Evolutionary conservation across 2,888 invertebrate genomes (phyloP), one percentile per base, ranked within the genome.

Genomic region (Drosophila picticornis): DNA sequence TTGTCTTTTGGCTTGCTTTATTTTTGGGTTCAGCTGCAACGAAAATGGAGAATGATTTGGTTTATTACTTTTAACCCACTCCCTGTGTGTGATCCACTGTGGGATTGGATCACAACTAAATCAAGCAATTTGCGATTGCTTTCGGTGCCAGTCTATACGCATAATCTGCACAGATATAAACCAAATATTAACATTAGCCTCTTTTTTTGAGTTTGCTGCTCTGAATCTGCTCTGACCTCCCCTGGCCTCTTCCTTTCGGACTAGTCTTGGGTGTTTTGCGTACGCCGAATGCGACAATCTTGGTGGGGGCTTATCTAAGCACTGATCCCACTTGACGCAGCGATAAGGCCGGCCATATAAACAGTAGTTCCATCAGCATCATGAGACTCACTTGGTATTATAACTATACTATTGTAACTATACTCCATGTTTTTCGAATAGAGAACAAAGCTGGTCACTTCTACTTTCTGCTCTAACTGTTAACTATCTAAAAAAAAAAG

Each of bases 291-390:
- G 90, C 84, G 90, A 48, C 90, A 84, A 72, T 77, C 75, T 72
- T 16, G 48, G 55, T 34, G 36, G 48, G 52, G 22, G 75, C 57
- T 87, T 84, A 84, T 89, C 90, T 84, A 84, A 84, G 70, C 77
- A 69, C 56, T 63, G 66, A 61, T 70, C 70, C 32, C 71, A 56
- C 75, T 84, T 84, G 90, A 77, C 88, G 88, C 90, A 88, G 83
- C 68, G 84, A 84, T 84, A 84, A 84, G 67, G 53, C 50, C 40
- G 19, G 32, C 22, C 75, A 71, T 71, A 83, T 75, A 68, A 74
- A 81, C 75, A 88, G 65, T 63, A 22, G 29, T 61, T 53, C 70
- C 64, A 63, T 57, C 66, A 75, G 59, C 73, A 59, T 65, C 72
- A 81, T 68, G 53, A 46, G 61, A 70, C 66, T 34, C 50, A 46